Percentiles rank a stretch among this genome's conserved stretches.
These are phyloP conservation scores for Conops quadrifasciatus DNA, from an alignment of 2,888 invertebrate species.

Conservation along the genomic window DNA sequence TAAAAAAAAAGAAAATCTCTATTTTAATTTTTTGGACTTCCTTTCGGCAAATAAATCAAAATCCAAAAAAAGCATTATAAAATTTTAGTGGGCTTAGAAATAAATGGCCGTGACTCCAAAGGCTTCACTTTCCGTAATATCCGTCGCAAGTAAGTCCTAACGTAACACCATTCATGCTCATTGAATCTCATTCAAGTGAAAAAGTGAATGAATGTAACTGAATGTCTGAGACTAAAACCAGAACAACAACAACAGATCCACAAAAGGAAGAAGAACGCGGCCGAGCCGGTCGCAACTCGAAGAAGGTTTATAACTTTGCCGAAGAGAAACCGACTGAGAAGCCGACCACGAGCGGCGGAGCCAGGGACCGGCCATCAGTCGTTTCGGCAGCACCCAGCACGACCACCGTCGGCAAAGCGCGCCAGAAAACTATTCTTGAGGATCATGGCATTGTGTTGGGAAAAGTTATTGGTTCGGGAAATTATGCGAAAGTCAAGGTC, in stretches of 20 bases:
- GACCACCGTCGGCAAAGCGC: slow-evolving; percentile 40
- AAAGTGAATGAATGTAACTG: neutral
- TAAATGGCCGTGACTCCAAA: slow-evolving; percentile 38
- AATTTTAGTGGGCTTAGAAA: slow-evolving; percentile 30
- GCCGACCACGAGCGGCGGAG: neutral
- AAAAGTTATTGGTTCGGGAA: slow-evolving; percentile 81
- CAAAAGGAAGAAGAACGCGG: slow-evolving; percentile 15
- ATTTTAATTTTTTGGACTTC: neutral
- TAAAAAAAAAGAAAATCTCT: slow-evolving; percentile 19
- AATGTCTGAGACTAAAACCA: neutral
- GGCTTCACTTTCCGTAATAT: slow-evolving; percentile 34
- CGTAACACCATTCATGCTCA: too few species aligned
- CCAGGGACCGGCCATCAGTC: neutral
- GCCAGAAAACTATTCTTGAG: slow-evolving; percentile 73
- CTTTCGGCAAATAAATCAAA: slow-evolving; percentile 26
- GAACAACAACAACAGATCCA: slow-evolving; percentile 4
- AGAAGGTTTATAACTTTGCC: slow-evolving; percentile 31
- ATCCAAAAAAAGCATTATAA: slow-evolving; percentile 24
- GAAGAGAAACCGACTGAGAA: slow-evolving; percentile 19
- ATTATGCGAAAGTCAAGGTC: slow-evolving; percentile 83
- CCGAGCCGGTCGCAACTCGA: neutral
- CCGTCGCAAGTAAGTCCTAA: slow-evolving; percentile 32
- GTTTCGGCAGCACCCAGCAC: slow-evolving; percentile 33
- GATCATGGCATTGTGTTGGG: slow-evolving; percentile 80
- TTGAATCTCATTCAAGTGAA: too few species aligned